Evolutionary conservation across 2,113 vertebrate species (phyloP), one percentile per base, ranked within the genome.

Genomic region (Microcebus griseorufus): DNA sequence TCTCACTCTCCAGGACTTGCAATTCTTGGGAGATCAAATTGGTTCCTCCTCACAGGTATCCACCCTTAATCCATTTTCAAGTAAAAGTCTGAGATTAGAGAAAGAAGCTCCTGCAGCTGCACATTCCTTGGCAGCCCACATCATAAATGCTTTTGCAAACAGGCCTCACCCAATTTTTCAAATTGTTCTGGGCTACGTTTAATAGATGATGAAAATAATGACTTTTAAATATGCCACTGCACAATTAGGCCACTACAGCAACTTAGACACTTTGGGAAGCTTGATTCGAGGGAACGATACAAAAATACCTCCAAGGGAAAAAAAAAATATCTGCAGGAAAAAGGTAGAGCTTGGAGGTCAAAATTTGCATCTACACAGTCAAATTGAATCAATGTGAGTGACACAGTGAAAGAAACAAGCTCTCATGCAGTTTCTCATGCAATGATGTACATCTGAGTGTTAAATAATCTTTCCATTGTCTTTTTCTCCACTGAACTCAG

Each of bases 111-210:
- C 92, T 91, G 53, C 97, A 98, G 97, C 95, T 97, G 96, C 94
- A 95, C 96, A 98, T 97, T 98, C 98, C 75, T 97, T 98, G 98
- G 97, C 95, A 97, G 92, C 89, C 79, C 32, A 85, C 96, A 93
- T 81, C 84, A 82, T 97, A 98, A 98, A 94, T 92, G 95, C 97
- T 98, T 97, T 97, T 95, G 76, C 92, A 97, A 98, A 98, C 95
- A 93, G 78, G 97, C 96, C 93, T 98, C 96, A 95, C 97, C 95
- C 97, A 97, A 94, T 70, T 97, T 94, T 96, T 96, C 69, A 96
- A 97, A 93, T 48, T 45, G 16, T 94, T 95, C 92, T 51, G 93
- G 89, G 80, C 86, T 90, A 67, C 81, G 79, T 91, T 94, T 96
- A 97, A 96, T 96, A 97, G 96, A 95, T 3, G 37, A 94, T 88